Conservation (phyloP, 2,888 invertebrate genomes). For the Pelosia muscerda region DNA sequence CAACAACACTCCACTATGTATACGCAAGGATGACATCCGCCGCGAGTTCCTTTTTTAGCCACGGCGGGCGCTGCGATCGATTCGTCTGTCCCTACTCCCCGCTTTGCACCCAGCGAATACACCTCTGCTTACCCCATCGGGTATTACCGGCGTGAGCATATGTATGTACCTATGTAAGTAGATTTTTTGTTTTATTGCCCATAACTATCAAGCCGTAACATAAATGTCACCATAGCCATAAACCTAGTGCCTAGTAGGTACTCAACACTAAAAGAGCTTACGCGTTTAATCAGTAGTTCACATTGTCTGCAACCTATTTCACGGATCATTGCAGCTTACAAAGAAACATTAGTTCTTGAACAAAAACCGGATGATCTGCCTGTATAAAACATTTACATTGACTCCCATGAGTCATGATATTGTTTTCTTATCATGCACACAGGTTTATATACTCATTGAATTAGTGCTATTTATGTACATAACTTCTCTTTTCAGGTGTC, state of each 20-base stretch:
- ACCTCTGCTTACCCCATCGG: too few species aligned
- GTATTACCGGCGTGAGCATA: too few species aligned
- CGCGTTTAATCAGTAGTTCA: constrained; percentile 47
- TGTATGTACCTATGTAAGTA: too few species aligned
- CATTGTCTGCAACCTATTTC: constrained; percentile 57
- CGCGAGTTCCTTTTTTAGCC: too few species aligned
- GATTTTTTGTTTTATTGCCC: not conserved
- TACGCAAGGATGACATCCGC: too few species aligned
- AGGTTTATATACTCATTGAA: constrained; percentile 18
- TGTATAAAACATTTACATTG: constrained; percentile 42
- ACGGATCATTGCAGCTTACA: constrained; percentile 59
- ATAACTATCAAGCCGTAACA: not conserved
- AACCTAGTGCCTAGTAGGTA: constrained; percentile 34
- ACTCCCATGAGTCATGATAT: constrained; percentile 41
- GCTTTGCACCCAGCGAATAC: too few species aligned
- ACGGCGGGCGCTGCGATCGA: too few species aligned
- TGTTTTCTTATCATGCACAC: constrained; percentile 36
- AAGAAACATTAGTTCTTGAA: constrained; percentile 52
- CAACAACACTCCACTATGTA: too few species aligned
- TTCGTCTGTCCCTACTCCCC: too few species aligned
- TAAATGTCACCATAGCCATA: constrained; percentile 25
- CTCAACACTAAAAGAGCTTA: constrained; percentile 36
- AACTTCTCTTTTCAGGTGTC: constrained; percentile 72
- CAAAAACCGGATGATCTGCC: constrained; percentile 55
- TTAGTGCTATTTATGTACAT: constrained; percentile 3